These are phyloP conservation scores for Scomber colias DNA, from an alignment of 2,113 vertebrate genomes.

Conservation along the genomic window DNA sequence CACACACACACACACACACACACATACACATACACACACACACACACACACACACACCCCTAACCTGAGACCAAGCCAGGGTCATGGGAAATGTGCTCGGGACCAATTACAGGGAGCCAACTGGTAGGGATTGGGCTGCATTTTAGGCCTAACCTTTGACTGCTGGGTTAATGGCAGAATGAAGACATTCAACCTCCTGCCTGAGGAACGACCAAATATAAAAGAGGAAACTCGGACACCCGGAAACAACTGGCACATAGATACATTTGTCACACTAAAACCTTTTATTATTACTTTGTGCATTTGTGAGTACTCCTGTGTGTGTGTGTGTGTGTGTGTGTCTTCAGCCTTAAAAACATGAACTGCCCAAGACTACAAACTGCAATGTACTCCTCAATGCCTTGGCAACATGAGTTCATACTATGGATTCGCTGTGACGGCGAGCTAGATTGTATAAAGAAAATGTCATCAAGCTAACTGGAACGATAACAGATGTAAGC, in stretches of 20 bases:
- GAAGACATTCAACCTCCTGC: conserved; percentile 56
- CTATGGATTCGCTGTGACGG: background rate
- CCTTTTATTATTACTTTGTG: conserved; percentile 43
- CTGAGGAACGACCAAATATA: conserved; percentile 32
- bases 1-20: conserved; percentile 19
- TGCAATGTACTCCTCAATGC: background rate
- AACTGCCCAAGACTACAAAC: background rate
- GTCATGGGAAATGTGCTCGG: conserved; percentile 76
- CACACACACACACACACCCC: conserved; percentile 27
- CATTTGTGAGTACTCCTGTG: background rate
- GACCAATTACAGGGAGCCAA: conserved; percentile 75
- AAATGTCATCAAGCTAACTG: background rate
- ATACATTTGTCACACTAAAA: conserved; percentile 25
- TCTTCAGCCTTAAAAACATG: background rate
- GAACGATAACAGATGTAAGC: background rate
- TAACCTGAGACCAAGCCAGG: conserved; percentile 39
- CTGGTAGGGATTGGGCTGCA: conserved; percentile 62
- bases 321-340: background rate
- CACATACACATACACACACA: conserved; percentile 25
- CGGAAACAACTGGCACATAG: conserved; percentile 44
- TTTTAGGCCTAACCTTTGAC: conserved; percentile 75
- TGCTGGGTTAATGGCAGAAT: conserved; percentile 37
- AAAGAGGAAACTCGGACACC: conserved; percentile 13
- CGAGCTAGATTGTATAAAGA: background rate
- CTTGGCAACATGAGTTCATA: background rate